Evolutionary conservation across 2,888 invertebrate species (phyloP), one percentile per base, ranked within the genome.

Genomic region (Leptinotarsa haldemani): DNA sequence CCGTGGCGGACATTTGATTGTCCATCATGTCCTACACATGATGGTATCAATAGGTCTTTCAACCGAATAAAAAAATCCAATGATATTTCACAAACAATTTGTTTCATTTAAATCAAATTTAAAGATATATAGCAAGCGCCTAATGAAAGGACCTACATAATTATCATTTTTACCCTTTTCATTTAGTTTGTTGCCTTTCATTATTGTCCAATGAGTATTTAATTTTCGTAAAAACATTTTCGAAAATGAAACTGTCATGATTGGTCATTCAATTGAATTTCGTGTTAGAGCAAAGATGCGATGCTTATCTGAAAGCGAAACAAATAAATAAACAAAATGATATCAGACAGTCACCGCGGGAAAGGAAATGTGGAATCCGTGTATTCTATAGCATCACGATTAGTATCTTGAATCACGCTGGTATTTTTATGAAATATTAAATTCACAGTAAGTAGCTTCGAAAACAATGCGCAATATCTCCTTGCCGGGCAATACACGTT

Each of bases 301-400:
- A 67, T 67, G 64, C 75, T 76, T 79, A 79, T 80, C 80, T 78
- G 67, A 71, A 73, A 76, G 78, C 77, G 80, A 78, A 78, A 79
- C 80, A 80, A 81, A 82, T 81, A 82, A 82, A 82, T 80, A 80
- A 79, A 80, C 81, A 81, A 83, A 83, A 83, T 82, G 80, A 81
- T 81, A 82, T 82, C 61, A n/a, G 40, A 22, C 16, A 30, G 61
- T 61, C 82, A 80, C 79, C 79, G 80, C 78, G 79, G 79, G 78
- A 79, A 80, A 78, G 77, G 79, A 82, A 83, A 82, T 83, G 81
- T 81, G 80, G 75, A 78, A 82, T 81, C 83, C 83, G 82, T 83
- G 83, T 81, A 80, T 79, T 77, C 77, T 78, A 80, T 80, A 75
- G 75, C 73, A 79, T 81, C 82, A 83, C 82, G 83, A 83, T 83